Percentiles rank a stretch among this genome's conserved stretches.
Conservation (phyloP, 2,888 invertebrate genomes). For the Drosophila leonis region DNA sequence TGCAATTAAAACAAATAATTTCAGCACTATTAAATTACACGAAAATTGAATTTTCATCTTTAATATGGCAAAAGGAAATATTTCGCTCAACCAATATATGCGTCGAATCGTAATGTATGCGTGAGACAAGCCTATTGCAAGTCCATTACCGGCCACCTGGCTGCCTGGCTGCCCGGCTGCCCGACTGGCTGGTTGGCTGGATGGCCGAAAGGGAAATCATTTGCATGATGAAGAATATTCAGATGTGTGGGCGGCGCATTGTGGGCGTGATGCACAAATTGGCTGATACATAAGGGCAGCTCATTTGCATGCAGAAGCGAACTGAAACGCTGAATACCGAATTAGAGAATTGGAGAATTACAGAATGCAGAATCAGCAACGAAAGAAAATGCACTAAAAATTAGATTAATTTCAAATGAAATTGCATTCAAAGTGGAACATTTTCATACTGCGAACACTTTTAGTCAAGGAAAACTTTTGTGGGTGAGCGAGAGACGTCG, state of each 20-base stretch:
- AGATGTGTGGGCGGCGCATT: slow-evolving; percentile 2
- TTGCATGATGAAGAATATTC: slow-evolving; percentile 62
- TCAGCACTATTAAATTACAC: neutral
- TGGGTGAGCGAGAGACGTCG: slow-evolving; percentile 26
- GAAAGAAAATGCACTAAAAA: slow-evolving; percentile 53
- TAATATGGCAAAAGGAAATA: slow-evolving; percentile 6
- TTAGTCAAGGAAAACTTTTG: slow-evolving; percentile 18
- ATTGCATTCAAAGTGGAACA: slow-evolving; percentile 50
- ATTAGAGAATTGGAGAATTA: slow-evolving; percentile 23
- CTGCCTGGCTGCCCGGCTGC: slow-evolving; percentile 59
- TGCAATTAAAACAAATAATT: slow-evolving; percentile 3
- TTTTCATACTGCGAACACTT: slow-evolving; percentile 44
- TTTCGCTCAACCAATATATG: slow-evolving; percentile 32
- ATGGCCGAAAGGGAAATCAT: slow-evolving; percentile 47
- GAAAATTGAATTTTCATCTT: slow-evolving; percentile 22
- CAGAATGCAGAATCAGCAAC: slow-evolving; percentile 75
- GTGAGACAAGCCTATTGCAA: slow-evolving; percentile 41
- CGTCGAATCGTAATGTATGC: slow-evolving; percentile 21
- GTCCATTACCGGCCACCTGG: slow-evolving; percentile 65
- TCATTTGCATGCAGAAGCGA: slow-evolving; percentile 70
- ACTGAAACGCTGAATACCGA: slow-evolving; percentile 27
- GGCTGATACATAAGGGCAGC: slow-evolving; percentile 23
- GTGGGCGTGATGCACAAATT: slow-evolving; percentile 32
- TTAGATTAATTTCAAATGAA: slow-evolving; percentile 80
- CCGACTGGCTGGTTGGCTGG: slow-evolving; percentile 56